Base-by-base conservation (phyloP, 2,113 vertebrate genomes). In the Dasypus novemcinctus region DNA sequence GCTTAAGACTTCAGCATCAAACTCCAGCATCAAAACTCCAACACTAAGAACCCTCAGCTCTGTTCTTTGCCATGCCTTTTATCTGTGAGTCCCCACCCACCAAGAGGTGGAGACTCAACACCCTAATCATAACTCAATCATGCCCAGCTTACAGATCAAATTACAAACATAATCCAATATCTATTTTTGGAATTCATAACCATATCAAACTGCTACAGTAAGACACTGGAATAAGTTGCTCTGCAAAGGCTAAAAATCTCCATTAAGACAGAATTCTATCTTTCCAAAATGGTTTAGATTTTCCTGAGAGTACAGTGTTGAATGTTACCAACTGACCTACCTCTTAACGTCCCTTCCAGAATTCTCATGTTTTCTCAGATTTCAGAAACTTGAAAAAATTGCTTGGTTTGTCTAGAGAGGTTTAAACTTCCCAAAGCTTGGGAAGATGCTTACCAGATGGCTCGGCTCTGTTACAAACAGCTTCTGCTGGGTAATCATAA, bases 351-450 rank as follows among this genome's bases (percentile, higher is more conserved):
- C 17, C 43, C 38, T 93, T 94, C n/a, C 41, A 85, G 68, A 74
- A 80, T 27, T 54, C 68, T 57, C 8, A 43, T 20, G 8, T 91
- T 46, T 74, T 10, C 21, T 75, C 38, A 85, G 72, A 41, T 80
- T 94, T 79, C n/a, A 91, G 64, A 95, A 92, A 89, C 33, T 59
- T 93, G n/a, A 36, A 91, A 85, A 84, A 83, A 84, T 43, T 93
- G 71, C 46, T 87, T 87, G 36, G 21, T 80, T 80, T 91, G 20
- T 21, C 84, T 9, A 27, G n/a, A 52, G 33, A 21, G 9, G 71
- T 41, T 76, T 71, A 86, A 79, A 95, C 2, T 49, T 43, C 54
- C 31, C 17, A 95, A 36, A 93, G 31, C 74, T 41, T 80, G 61
- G 71, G 20, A 91, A 74, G 29, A 91, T 31, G n/a, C 29, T 74